Conservation (phyloP, 2,113 vertebrate genomes). For the chimpanzee (Pan troglodytes) region NHGRI_mPanTro3-v2.1_pri NC_086015.1:44922501-44923000, state of each 20-base stretch:
- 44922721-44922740: neutral
- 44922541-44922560: neutral
- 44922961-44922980: no score
- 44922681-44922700: neutral
- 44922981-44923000: no score
- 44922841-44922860: no score
- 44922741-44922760: neutral
- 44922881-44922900: no score
- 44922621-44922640: neutral
- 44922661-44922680: neutral
- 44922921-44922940: no score
- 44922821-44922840: no score
- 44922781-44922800: neutral
- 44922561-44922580: neutral
- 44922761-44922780: neutral
- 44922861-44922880: no score
- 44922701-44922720: neutral
- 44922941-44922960: no score
- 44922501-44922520: neutral
- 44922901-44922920: no score
- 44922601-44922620: neutral
- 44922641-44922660: neutral
- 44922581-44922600: neutral
- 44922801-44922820: no score
- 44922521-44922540: neutral